Evolutionary conservation across 53 echinoderm and acorn worm genomes (phyloP), one percentile per base, ranked within the genome.

Genomic region (Astropecten irregularis): DNA sequence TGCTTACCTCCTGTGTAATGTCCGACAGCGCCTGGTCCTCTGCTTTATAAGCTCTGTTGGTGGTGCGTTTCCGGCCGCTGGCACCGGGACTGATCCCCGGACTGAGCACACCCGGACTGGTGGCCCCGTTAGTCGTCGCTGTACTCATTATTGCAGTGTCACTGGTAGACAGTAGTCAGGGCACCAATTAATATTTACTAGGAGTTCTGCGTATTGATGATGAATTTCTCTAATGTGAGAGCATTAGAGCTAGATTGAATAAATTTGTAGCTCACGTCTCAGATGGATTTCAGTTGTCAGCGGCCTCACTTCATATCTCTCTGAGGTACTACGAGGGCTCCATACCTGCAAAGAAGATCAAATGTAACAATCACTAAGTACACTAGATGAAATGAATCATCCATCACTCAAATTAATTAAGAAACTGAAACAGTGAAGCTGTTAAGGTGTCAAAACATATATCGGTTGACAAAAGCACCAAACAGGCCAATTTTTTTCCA

Each of bases 1-100:
- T 61, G 21, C 88, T 47, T 74, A 93, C 93, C 94, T 86, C 91
- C 77, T 90, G 88, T 49, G 94, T 85, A 42, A 94, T 94, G 20
- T 88, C 76, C 26, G 82, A 82, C 40, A 94, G 88, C 40, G 94
- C 94, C 69, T 94, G 84, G 47, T 90, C 94, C 59, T 94, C 94
- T 28, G 86, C 85, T 21, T 82, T 91, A 56, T 94, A 94, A 3
- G 94, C 88, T 15, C 91, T 82, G 53, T 31, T 67, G 40, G 87
- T 93, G 0, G 63, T 60, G 35, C 88, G 83, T 63, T 69, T 81
- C 29, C 93, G 47, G 4, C 91, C 70, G 5, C 92, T 71, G 25
- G 38, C 73, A 19, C 85, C 85, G 7, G 83, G 83, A 18, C 84
- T 29, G 26, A 70, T 69, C 48, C 84, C 70, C 6, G 62, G 84